Evolutionary conservation across 2,797 vertebrate species (phyloP).

Genomic region (Eidolon dupreanum): DNA sequence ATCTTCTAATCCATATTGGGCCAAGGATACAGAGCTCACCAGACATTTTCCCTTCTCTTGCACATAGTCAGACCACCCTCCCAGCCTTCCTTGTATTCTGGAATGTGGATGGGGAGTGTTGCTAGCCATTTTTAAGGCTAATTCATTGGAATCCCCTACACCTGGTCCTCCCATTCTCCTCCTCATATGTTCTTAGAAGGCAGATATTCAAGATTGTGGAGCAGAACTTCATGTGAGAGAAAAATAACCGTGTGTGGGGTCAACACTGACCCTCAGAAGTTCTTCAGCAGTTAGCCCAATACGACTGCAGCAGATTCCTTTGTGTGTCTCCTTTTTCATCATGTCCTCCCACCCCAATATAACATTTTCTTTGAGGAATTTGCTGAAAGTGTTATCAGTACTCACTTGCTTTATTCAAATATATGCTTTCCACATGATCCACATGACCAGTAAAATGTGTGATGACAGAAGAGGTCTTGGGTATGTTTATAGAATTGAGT

Average conservation of each 20-base stretch:
- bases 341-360: accelerated
- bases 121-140: neutral
- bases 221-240: neutral
- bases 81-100: neutral
- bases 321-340: neutral
- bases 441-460: neutral
- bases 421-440: neutral
- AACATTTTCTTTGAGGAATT: neutral
- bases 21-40: neutral
- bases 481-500: neutral
- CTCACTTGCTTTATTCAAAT: neutral
- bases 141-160: too few species aligned
- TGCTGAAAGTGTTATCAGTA: too few species aligned
- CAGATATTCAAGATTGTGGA: neutral
- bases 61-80: accelerated
- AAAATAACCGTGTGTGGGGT: neutral
- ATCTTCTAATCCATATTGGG: too few species aligned
- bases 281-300: neutral
- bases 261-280: neutral
- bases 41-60: neutral
- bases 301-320: too few species aligned
- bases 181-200: accelerated
- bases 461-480: neutral
- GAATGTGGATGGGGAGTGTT: accelerated
- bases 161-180: neutral